Base-by-base conservation (phyloP, 1,140 invertebrate genomes). In the Drosophila pseudoananassae region DNA sequence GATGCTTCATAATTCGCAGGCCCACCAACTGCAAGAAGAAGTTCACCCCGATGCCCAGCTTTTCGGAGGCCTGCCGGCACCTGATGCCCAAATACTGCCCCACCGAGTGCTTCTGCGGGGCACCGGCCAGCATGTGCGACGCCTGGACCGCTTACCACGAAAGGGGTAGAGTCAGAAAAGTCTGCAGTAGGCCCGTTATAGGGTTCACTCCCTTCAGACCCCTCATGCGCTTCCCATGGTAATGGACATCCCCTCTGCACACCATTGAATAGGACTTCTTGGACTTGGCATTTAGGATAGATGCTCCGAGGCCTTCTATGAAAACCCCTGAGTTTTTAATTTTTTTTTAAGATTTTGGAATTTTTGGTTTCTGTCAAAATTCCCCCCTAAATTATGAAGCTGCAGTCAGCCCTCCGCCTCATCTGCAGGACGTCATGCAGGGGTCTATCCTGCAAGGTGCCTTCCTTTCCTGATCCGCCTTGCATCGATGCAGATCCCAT, bases 11-110 rank as follows among this genome's bases (percentile, higher is more conserved):
- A 0, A 0, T 3, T 0, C 38, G 27, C 1, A 0, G 1, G 0
- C 43, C 33, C 12, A 2, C 0, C 1, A 10, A 27, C 0, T 76
- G 76, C 29, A 1, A 27, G 6, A 81, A 54, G 23, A 23, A 6
- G 15, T 4, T 9, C 1, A 25, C 77, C 0, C 82, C 82, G 0
- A 43, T 31, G 20, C 78, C 82, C 9, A 81, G 82, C 12, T 87
- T 81, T 10, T 87, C 82, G 12, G 82, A 85, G 46, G 66, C 65
- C 7, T 33, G 63, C 20, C 38, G 56, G 3, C 6, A 57, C 4
- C 15, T 29, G 0, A 40, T 74, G 7, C 49, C 33, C 0, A 7
- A 10, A 0, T 33, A 20, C 6, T 85, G 73, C n/a, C n/a, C 57
- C 20, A 45, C 46, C 1, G 82, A 85, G 29, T 85, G 82, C 36